Evolutionary conservation across 1,140 invertebrate genomes (phyloP).

Genomic region (Diorhabda carinulata): DNA sequence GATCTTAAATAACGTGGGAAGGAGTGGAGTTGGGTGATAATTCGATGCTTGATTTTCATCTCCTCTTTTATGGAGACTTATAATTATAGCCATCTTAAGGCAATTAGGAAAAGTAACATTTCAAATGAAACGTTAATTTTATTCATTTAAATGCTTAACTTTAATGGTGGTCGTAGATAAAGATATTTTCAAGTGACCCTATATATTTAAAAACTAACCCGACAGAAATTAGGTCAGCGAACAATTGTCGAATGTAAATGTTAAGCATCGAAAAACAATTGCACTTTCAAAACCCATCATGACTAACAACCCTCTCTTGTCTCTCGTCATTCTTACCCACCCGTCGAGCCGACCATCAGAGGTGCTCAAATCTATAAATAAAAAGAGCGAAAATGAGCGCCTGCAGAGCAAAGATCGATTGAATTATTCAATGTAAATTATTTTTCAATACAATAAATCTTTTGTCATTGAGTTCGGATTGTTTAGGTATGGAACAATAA

Average conservation of each 20-base stretch:
- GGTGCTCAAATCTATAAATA: slow-evolving; percentile 34
- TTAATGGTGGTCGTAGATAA: too few relatives aligned
- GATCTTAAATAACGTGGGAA: too few relatives aligned
- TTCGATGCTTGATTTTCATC: too few relatives aligned
- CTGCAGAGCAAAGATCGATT: slow-evolving; percentile 35
- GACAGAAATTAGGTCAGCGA: not conserved
- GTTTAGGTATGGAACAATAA: slow-evolving; percentile 38
- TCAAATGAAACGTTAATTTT: too few relatives aligned
- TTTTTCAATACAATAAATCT: slow-evolving; percentile 45
- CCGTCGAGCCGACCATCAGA: slow-evolving; percentile 17
- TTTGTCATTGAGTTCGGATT: slow-evolving; percentile 40
- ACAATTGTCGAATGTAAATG: slow-evolving; percentile 1
- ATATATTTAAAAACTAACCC: too few relatives aligned
- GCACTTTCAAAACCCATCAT: slow-evolving; percentile 1
- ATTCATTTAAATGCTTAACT: too few relatives aligned
- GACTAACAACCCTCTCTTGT: slow-evolving; percentile 4
- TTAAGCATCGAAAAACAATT: slow-evolving; percentile 4
- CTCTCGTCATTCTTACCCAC: slow-evolving; percentile 1
- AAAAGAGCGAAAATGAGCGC: slow-evolving; percentile 29
- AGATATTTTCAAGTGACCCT: too few relatives aligned
- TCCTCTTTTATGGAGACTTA: too few relatives aligned
- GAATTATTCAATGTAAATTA: slow-evolving; percentile 45
- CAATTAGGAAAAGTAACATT: too few relatives aligned
- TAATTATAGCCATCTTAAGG: too few relatives aligned
- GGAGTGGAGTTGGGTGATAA: too few relatives aligned